These are phyloP conservation scores for Elymnias hypermnestra DNA, from an alignment of 1,140 invertebrate species.

Conservation along the genomic window DNA sequence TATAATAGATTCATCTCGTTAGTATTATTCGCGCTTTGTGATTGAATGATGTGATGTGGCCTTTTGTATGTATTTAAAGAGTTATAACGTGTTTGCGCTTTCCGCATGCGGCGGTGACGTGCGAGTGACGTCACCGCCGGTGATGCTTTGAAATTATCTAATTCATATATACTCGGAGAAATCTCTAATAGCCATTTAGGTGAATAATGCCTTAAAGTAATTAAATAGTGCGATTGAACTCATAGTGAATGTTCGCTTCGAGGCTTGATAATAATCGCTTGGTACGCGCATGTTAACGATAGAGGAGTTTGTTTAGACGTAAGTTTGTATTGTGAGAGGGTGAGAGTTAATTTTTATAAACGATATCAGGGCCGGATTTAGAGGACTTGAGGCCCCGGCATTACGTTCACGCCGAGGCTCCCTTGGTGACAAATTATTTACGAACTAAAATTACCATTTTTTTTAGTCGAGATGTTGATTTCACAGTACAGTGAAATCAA, in stretches of 20 bases:
- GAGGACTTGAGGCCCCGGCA: too few species aligned
- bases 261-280: constrained; percentile 52
- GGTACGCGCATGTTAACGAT: constrained; percentile 44
- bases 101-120: constrained; percentile 56
- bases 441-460: too few species aligned
- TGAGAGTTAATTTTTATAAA: constrained; percentile 58
- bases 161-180: constrained; percentile 37
- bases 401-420: too few species aligned
- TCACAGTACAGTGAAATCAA: too few species aligned
- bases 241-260: constrained; percentile 37
- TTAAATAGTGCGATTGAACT: constrained; percentile 30
- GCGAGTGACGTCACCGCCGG: constrained; percentile 26
- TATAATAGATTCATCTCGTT: constrained; percentile 18
- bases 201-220: constrained; percentile 57
- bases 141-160: constrained; percentile 52
- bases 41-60: constrained; percentile 75
- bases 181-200: constrained; percentile 49
- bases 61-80: constrained; percentile 68
- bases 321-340: constrained; percentile 67
- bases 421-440: too few species aligned
- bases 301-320: constrained; percentile 59
- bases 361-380: too few species aligned
- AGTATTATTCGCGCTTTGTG: constrained; percentile 60
- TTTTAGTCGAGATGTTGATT: too few species aligned
- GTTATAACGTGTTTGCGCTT: constrained; percentile 60